These are phyloP conservation scores for Theocolax elegans DNA, from an alignment of 1,140 invertebrate genomes.

Conservation along the genomic window DNA sequence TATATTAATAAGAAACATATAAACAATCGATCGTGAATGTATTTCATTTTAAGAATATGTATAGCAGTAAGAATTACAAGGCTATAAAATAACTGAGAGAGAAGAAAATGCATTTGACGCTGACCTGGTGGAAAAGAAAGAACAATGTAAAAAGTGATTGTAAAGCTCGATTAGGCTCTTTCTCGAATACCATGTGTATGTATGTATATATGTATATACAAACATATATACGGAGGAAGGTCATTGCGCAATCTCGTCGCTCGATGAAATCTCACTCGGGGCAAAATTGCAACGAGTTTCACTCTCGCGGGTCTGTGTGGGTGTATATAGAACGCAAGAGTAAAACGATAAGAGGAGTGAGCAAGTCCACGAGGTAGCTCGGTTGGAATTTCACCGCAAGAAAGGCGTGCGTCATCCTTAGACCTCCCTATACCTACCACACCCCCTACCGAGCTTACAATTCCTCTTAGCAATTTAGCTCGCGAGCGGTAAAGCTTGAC, in stretches of 20 bases:
- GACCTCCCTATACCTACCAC: too few relatives aligned
- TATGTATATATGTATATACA: too few relatives aligned
- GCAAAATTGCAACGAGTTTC: slow-evolving; percentile 9
- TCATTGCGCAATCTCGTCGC: slow-evolving; percentile 8
- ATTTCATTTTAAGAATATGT: too few relatives aligned
- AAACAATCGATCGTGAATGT: too few relatives aligned
- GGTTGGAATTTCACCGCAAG: not conserved
- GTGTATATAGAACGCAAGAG: not conserved
- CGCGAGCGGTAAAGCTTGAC: not conserved
- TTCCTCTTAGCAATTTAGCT: not conserved
- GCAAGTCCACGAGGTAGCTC: not conserved
- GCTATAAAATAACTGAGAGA: too few relatives aligned
- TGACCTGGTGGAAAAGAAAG: not conserved
- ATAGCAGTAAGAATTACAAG: too few relatives aligned
- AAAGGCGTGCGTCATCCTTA: not conserved
- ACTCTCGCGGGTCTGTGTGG: too few relatives aligned
- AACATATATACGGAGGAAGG: too few relatives aligned
- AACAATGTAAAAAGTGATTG: not conserved
- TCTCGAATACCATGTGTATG: too few relatives aligned
- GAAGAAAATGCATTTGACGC: not conserved
- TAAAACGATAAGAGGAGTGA: too few relatives aligned
- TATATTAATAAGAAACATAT: too few relatives aligned
- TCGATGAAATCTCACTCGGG: slow-evolving; percentile 19
- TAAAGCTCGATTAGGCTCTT: slow-evolving; percentile 8
- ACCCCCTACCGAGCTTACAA: not conserved